Percentiles rank a stretch among this genome's conserved stretches.
Evolutionary conservation across 2,113 vertebrate species (phyloP).

Genomic region (Todiramphus chloris): DNA sequence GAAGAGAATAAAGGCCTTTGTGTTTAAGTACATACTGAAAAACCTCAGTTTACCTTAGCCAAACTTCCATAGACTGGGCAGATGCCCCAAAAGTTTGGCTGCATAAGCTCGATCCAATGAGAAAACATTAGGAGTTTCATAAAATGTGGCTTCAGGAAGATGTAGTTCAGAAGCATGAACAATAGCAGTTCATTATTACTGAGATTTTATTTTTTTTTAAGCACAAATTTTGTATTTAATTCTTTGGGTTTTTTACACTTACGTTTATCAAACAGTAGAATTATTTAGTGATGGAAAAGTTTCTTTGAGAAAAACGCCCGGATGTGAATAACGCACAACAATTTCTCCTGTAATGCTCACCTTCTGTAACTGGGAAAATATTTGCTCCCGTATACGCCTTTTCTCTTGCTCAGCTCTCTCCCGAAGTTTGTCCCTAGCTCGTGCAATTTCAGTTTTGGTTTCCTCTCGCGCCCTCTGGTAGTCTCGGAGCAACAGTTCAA

Average conservation of each 20-base stretch:
- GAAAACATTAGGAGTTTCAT: neutral
- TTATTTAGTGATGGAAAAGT: neutral
- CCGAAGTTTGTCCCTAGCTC: constrained; percentile 83
- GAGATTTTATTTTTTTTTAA: neutral
- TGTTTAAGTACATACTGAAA: neutral
- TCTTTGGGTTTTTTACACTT: neutral
- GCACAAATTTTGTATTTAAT: neutral
- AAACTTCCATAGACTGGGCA: neutral
- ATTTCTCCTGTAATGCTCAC: constrained; percentile 52
- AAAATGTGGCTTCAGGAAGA: neutral
- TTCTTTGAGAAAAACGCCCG: neutral
- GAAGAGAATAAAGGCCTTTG: neutral
- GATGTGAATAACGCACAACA: neutral
- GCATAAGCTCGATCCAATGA: neutral
- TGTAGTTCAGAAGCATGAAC: neutral
- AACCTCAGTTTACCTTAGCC: neutral
- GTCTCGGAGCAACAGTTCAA: constrained; percentile 85
- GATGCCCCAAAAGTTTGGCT: neutral
- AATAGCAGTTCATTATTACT: neutral
- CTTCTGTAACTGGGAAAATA: constrained; percentile 78
- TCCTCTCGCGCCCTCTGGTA: constrained; percentile 89
- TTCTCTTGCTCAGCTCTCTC: constrained; percentile 89
- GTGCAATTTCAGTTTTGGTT: constrained; percentile 89
- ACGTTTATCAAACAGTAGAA: neutral
- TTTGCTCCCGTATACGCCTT: constrained; percentile 83